Base-by-base conservation (phyloP, 2,797 vertebrate species). In the Neosilurus hyrtlii region DNA sequence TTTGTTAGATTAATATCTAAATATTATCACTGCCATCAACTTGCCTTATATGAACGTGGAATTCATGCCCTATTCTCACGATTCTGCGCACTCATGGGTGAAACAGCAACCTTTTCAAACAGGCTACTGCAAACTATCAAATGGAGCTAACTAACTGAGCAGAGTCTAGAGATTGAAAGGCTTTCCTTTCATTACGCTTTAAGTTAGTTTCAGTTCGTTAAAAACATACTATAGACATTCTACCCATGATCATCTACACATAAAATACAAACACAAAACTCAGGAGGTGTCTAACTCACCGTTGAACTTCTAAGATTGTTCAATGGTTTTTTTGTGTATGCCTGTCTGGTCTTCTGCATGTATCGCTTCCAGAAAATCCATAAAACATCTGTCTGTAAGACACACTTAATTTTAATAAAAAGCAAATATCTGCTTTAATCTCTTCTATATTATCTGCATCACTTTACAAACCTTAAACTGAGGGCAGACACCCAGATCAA, bases 311-410 rank as follows among this genome's bases (percentile, higher is more conserved):
- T 80, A 65, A 6, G 1, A 56, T 20, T 76, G 22, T 9, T 75
- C 11, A 79, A n/a, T 0, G 88, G 88, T 4, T 89, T 90, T 43
- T 80, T 76, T 63, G 93, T 95, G 89, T 94, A 98, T 0, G 96
- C 96, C 86, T 96, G 96, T 12, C 87, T 88, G 83, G 91, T 97
- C 89, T 91, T 96, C 91, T 97, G 96, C 87, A 99, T 94, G 90
- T 96, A 99, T 52, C 89, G 84, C 70, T 94, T 96, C 98, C 98
- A 99, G 86, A 99, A 91, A 78, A 86, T 93, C 84, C 91, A 95
- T 65, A 97, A 88, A 71, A 96, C 85, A 85, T 94, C 89, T 87
- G 97, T 94, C 97, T 99, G 83, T 71, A 88, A 72, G 22, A 66
- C 6, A 66, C 6, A 81, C 51, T 18, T 35, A 1, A 37, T 56